Base-by-base conservation (phyloP, 2,888 invertebrate genomes). In the Ethmia dodecea region DNA sequence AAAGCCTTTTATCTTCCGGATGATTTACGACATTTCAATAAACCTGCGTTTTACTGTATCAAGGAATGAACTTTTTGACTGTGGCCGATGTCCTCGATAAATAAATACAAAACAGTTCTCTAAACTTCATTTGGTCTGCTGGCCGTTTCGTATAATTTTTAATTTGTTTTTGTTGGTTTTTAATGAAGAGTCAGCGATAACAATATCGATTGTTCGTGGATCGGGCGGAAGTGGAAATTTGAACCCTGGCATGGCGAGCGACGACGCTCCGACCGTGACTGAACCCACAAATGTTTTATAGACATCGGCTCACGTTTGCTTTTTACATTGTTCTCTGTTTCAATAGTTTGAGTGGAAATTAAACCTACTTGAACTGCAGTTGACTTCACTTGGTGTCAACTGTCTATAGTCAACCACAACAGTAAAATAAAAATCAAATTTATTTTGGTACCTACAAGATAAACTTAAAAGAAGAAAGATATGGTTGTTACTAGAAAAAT, bases 181-280 rank as follows among this genome's bases (percentile, higher is more conserved):
- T 70, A 72, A 70, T 70, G 71, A 70, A 73, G 64, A 73, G 64
- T 65, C 70, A 60, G 57, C 66, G 70, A 71, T 62, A 73, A 72
- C 76, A 72, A 77, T 75, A 76, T 76, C 75, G 77, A 80, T 81
- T 80, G 78, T 79, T 73, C 68, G 71, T 69, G 65, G 65, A 64
- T 65, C 58, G 59, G 57, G 60, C 80, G 81, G 81, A 81, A 76
- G 77, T 78, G 61, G 74, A 72, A 80, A 81, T 78, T 76, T 70
- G 72, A 81, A 65, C 72, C 71, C 69, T 62, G 70, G 64, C 68
- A 76, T 67, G 68, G 62, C 56, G 67, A 59, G 59, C 18, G 68
- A 62, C 56, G 67, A 59, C 59, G 63, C 63, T 62, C 60, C 60
- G 66, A 76, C 76, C 80, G 79, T 80, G 79, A 83, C 78, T 67